Base-by-base conservation (phyloP, 92 coral and sea anemone species). In the Heteractis magnifica region DNA sequence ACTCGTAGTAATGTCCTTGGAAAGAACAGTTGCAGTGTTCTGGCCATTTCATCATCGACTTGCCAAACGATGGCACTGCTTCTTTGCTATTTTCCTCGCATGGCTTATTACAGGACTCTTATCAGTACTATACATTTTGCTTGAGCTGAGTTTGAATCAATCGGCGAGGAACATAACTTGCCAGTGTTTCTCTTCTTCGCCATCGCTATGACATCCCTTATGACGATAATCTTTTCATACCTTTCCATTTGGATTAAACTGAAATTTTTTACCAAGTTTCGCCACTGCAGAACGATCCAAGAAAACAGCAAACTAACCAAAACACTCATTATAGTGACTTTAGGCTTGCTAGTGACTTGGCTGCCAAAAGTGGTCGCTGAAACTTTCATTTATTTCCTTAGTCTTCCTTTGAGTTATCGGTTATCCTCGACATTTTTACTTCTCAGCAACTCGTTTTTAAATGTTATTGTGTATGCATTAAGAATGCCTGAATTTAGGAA, bases 401-500 rank as follows among this genome's bases (percentile, higher is more conserved):
- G 26, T 26, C 26, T 26, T 26, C 26, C 26, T 26, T 26, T 26
- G 26, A 26, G 26, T 26, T 26, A 26, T 26, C 26, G 26, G 26
- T 26, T 26, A 26, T 26, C 68, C 23, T 15, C 58, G 44, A 26
- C 48, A 23, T 21, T 59, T 21, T 10, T 78, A 58, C 12, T 65
- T 44, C 19, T 78, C 5, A 58, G 51, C n/a, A 78, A 78, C 52
- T 78, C 82, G 6, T 10, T 78, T 6, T 59, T 41, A 52, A 78
- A 78, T 59, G 18, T 78, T 21, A 49, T 58, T 16, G 82, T 78
- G 2, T 78, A 78, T 78, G 23, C 49, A 4, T 56, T 78, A 2
- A 78, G 82, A 44, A 78, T 77, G 80, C 65, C 80, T 18, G 80
- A 77, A 26, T 77, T 52, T 21, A 77, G 80, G 55, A 78, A 34